A percentile compares a stretch with the other conserved stretches of the same genome.
These are phyloP conservation scores for Penaeus japonicus DNA, from an alignment of 1,140 invertebrate species.

Conservation along the genomic window DNA sequence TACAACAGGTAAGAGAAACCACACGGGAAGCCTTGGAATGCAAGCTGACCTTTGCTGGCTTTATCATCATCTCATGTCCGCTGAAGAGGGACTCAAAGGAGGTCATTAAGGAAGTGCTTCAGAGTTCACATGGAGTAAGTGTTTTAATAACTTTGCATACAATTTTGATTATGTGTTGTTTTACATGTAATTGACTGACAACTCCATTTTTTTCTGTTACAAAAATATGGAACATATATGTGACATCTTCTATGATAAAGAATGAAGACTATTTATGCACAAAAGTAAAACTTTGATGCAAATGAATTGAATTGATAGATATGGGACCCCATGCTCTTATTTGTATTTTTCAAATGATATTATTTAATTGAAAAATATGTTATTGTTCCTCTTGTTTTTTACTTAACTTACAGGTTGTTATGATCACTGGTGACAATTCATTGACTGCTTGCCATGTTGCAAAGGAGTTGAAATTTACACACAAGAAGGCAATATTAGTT, in stretches of 20 bases:
- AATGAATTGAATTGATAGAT: no score
- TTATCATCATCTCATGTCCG: slow-evolving; percentile 98
- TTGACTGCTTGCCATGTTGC: slow-evolving; percentile 99
- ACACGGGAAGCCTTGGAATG: slow-evolving; percentile 87
- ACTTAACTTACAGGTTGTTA: slow-evolving; percentile 76
- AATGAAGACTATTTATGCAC: no score
- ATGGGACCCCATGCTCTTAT: no score
- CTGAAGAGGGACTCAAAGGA: slow-evolving; percentile 93
- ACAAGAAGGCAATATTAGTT: slow-evolving; percentile 78
- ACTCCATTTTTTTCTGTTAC: no score
- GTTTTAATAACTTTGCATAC: neutral
- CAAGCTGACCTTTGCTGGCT: slow-evolving; percentile 91
- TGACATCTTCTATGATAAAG: no score
- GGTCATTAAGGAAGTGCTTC: slow-evolving; percentile 91
- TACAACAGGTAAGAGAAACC: slow-evolving; percentile 73
- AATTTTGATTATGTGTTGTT: neutral
- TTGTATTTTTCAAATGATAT: no score
- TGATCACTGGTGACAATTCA: slow-evolving; percentile 99
- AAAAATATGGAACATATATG: no score
- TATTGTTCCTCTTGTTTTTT: neutral
- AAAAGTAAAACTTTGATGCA: no score
- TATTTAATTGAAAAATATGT: neutral
- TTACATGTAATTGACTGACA: neutral
- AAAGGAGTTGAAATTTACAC: slow-evolving; percentile 88
- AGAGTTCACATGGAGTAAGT: slow-evolving; percentile 85